phyloP scores from a whole-genome alignment of 2,113 vertebrate genomes.

The Epinephelus moara region DNA sequence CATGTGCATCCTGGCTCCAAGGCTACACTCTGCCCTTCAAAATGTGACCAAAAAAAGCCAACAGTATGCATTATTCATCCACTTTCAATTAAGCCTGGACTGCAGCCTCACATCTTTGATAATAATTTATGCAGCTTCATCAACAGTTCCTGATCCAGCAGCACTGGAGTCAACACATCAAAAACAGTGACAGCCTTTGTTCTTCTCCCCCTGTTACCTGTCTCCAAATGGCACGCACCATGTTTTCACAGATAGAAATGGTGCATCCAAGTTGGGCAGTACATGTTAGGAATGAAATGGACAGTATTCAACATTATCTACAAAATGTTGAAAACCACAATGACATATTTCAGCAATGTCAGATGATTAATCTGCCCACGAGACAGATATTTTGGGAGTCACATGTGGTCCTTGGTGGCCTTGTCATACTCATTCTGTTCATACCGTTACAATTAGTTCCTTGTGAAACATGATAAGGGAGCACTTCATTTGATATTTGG shows the following conservation, averaged over 20 bases:
- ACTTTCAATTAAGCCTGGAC: conserved; percentile 73
- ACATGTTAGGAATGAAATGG: neutral
- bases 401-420: neutral
- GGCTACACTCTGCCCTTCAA: conserved; percentile 60
- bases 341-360: neutral
- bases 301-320: neutral
- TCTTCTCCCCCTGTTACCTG: conserved; percentile 37
- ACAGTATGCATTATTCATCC: conserved; percentile 78
- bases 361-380: neutral
- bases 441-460: neutral
- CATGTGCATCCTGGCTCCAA: conserved; percentile 32
- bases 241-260: conserved; percentile 1
- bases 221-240: conserved; percentile 35
- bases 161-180: conserved; percentile 68
- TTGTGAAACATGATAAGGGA: neutral
- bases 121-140: conserved; percentile 74
- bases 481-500: neutral
- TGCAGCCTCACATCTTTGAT: conserved; percentile 72
- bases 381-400: neutral
- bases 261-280: neutral
- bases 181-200: conserved; percentile 62
- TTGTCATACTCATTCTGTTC: neutral
- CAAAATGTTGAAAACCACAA: neutral
- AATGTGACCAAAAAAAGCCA: conserved; percentile 50
- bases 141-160: conserved; percentile 65